These are phyloP conservation scores for Actinernus sp. DNA, from an alignment of 92 coral and sea anemone species.

Conservation along the genomic window DNA sequence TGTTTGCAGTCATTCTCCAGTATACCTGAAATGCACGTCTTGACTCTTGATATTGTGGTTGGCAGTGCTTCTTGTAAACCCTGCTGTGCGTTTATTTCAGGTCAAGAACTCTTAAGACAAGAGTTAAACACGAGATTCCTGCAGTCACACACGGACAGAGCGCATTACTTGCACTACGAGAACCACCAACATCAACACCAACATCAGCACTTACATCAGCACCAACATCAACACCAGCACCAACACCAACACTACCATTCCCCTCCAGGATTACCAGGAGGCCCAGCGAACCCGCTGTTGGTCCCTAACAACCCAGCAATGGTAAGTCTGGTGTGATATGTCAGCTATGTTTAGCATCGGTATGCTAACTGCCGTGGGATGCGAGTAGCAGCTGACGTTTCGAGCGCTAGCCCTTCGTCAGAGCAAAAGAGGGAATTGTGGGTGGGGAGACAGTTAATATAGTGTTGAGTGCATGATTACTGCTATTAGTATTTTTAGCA, in stretches of 20 bases:
- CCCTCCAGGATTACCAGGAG: constrained; percentile 53
- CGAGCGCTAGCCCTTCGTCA: no score
- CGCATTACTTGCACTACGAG: constrained; percentile 85
- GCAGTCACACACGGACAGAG: constrained; percentile 88
- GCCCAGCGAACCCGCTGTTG: constrained; percentile 59
- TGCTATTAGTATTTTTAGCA: no score
- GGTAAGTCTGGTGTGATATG: constrained; percentile 58
- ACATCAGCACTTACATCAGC: constrained; percentile 73
- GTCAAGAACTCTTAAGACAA: constrained; percentile 85
- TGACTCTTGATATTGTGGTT: no score
- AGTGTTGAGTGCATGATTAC: no score
- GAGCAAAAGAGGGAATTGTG: no score
- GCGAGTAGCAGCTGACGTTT: no score
- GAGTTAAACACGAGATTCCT: constrained; percentile 90
- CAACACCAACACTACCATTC: constrained; percentile 96
- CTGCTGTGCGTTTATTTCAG: constrained; percentile 62
- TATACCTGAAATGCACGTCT: no score
- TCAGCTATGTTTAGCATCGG: no score
- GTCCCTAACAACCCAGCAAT: constrained; percentile 64
- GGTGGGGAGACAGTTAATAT: no score
- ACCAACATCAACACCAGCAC: constrained; percentile 72
- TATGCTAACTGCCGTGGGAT: no score
- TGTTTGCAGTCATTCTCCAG: no score
- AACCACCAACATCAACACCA: constrained; percentile 96
- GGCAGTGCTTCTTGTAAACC: no score